Evolutionary conservation across 2,113 vertebrate species (phyloP), one percentile per base, ranked within the genome.

Genomic region (Enhydra lutris): DNA sequence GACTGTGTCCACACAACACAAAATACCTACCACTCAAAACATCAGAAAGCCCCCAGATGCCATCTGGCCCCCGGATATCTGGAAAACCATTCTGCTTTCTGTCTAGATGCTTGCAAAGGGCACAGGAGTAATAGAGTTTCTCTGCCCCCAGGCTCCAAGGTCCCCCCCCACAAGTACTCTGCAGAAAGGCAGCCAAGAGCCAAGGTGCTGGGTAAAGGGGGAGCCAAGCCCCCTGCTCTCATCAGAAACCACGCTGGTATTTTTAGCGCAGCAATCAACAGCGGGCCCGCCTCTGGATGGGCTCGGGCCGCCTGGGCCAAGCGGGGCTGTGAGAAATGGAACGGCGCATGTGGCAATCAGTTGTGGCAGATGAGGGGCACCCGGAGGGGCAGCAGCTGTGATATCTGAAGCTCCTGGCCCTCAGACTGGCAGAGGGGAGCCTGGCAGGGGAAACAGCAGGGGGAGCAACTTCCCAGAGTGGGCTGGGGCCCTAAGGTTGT

Each of bases 211-310:
- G 85, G 97, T 1, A 23, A 97, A 93, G 91, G 89, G 85, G 36
- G 86, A 80, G 83, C 86, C 92, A n/a, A 78, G 86, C 86, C 86
- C 87, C 87, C 88, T 88, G 86, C 93, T 95, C 96, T 95, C 98
- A 97, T 93, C 95, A 59, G 45, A 94, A 98, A 94, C 93, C 67
- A 86, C 29, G 1, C 94, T 13, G 89, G 97, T 98, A 98, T 98
- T 98, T 98, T 98, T 97, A 99, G 98, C 79, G 3, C 76, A 0
- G 79, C 92, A 98, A 98, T 95, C 97, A 97, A 95, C 95, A 97
- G 97, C 96, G 63, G 63, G 82, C 97, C 97, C 86, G 79, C 97
- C 94, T 98, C 93, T 96, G 87, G 31, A 14, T 88, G 0, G 0
- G 94, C 91, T 98, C 93, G 85, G 89, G 96, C 85, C 65, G 85